Evolutionary conservation across 2,888 invertebrate genomes (phyloP), one percentile per base, ranked within the genome.

Genomic region (Drosophila gaucha): DNA sequence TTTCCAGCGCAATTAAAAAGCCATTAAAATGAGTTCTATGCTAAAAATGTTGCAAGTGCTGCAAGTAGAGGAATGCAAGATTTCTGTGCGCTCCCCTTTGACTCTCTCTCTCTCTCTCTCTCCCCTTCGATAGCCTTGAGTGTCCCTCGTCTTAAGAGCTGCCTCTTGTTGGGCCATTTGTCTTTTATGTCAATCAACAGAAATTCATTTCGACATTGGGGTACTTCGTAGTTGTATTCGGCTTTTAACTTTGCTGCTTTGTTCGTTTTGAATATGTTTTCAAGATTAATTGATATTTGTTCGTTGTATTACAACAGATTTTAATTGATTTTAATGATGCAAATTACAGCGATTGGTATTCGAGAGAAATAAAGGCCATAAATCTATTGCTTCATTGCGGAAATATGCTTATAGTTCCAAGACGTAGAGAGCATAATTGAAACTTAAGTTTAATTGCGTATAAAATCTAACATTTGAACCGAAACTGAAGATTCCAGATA

Each of bases 101-200:
- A n/a, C n/a, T n/a, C n/a, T n/a, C n/a, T n/a, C n/a, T 14, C 14
- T 6, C 20, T 1, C 18, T 1, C n/a, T n/a, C 30, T 2, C 20
- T 9, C 30, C n/a, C 47, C 30, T 22, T 10, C 6, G 30, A 3
- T 12, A n/a, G 33, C 46, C 71, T 66, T 74, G 62, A 54, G 65
- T 44, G 33, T 35, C 41, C 57, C 58, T 52, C 20, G 31, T 30
- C 35, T 26, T 39, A 22, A 20, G 36, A 36, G 35, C 26, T 46
- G 35, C 44, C 44, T 39, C 43, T 46, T 22, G 49, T 46, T 20
- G 52, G 31, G 58, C 49, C 65, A 69, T 69, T 65, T 64, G 75
- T 73, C 67, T 74, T 63, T 39, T 41, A 57, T 78, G 78, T 75
- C 86, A 73, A 80, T 86, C 77, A 73, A 54, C 57, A 35, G 58